Evolutionary conservation across 2,113 vertebrate genomes (phyloP).

Genomic region (Hippocampus comes): DNA sequence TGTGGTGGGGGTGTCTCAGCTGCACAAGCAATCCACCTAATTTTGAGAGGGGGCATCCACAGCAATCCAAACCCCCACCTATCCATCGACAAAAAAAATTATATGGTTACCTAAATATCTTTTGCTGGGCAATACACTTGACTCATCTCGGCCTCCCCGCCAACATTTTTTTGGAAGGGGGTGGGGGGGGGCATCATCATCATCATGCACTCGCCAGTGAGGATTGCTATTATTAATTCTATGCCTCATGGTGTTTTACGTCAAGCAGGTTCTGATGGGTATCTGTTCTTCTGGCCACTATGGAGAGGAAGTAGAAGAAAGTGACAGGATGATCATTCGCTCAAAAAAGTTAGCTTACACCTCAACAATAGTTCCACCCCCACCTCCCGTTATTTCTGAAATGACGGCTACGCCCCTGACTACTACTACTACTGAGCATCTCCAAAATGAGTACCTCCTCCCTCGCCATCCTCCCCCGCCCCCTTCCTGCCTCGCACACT

Average conservation of each 20-base stretch:
- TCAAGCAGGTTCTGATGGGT: not conserved
- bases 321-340: not conserved
- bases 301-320: not conserved
- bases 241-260: not conserved
- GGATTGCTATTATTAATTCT: not conserved
- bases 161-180: too few species aligned
- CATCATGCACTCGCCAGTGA: too few species aligned
- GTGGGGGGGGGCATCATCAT: too few species aligned
- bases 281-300: too few species aligned
- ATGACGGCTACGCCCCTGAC: not conserved
- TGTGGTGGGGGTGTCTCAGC: too few species aligned
- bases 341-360: not conserved
- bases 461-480: not conserved
- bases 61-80: too few species aligned
- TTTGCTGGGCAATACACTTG: too few species aligned
- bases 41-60: too few species aligned
- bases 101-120: too few species aligned
- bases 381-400: not conserved
- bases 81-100: too few species aligned
- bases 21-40: too few species aligned
- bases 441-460: not conserved
- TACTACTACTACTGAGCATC: not conserved
- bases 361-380: not conserved
- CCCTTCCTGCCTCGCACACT: constrained; percentile 18
- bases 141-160: too few species aligned